Percentiles rank a stretch among this genome's conserved stretches.
Evolutionary conservation across 2,113 vertebrate species (phyloP).

Genomic region (Aptenodytes patagonicus): DNA sequence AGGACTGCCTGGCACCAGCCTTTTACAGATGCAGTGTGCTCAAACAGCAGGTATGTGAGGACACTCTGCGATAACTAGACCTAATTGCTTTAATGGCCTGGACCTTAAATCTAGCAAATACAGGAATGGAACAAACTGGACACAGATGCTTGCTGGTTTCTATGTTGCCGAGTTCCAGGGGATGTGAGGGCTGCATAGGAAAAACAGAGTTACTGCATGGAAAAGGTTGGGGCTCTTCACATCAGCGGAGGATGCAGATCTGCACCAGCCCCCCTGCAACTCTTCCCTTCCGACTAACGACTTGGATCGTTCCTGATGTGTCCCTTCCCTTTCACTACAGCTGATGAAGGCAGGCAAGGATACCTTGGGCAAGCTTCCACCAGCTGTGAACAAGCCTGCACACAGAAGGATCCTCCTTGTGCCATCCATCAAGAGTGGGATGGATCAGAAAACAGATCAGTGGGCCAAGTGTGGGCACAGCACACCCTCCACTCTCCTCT

Average conservation of each 20-base stretch:
- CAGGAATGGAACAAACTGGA: not conserved
- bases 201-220: not conserved
- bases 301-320: not conserved
- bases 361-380: not conserved
- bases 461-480: not conserved
- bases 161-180: not conserved
- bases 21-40: not conserved
- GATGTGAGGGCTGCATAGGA: not conserved
- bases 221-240: not conserved
- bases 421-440: not conserved
- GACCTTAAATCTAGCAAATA: not conserved
- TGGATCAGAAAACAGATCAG: not conserved
- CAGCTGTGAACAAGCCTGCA: not conserved
- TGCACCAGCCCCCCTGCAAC: not conserved
- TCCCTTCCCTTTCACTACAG: not conserved
- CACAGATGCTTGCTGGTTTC: not conserved
- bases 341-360: not conserved
- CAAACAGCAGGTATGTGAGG: not conserved
- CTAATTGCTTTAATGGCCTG: not conserved
- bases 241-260: not conserved
- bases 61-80: not conserved
- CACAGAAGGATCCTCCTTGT: not conserved
- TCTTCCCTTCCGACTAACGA: not conserved
- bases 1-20: not conserved
- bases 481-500: not conserved